A percentile compares a stretch with the other conserved stretches of the same genome.
phyloP scores from a whole-genome alignment of 2,888 invertebrate genomes.

The Drosophila testacea region DNA sequence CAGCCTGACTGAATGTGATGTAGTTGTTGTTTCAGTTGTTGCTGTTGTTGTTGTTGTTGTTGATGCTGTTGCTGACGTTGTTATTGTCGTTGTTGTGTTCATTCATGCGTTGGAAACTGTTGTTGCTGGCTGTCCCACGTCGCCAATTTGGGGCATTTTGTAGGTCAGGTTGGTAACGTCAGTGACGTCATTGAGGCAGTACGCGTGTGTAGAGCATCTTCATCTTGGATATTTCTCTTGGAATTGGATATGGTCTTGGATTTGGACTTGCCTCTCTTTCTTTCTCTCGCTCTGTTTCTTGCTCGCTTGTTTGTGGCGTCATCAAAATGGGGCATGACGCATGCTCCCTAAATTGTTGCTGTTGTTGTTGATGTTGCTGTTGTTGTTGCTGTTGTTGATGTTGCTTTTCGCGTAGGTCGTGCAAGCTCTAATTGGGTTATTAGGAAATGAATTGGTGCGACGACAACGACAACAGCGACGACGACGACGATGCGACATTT shows the following conservation, averaged over 20 bases:
- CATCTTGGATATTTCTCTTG: constrained; percentile 5
- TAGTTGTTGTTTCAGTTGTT: constrained; percentile 16
- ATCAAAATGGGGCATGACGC: constrained; percentile 58
- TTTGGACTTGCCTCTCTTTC: background rate
- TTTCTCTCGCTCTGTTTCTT: background rate
- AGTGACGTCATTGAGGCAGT: constrained; percentile 59
- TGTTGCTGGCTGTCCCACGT: constrained; percentile 17
- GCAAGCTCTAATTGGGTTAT: constrained; percentile 73
- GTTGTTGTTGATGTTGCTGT: constrained; percentile 4
- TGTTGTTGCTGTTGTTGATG: constrained; percentile 11
- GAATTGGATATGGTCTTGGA: background rate
- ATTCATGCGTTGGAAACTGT: background rate
- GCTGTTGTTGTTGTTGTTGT: constrained; percentile 21
- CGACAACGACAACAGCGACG: background rate
- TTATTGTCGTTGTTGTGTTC: background rate
- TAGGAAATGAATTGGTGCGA: constrained; percentile 68
- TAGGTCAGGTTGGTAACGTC: constrained; percentile 60
- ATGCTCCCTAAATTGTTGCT: constrained; percentile 30
- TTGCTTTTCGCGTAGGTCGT: constrained; percentile 46
- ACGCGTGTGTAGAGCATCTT: constrained; percentile 24
- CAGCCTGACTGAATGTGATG: constrained; percentile 20
- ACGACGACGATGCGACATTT: constrained; percentile 37
- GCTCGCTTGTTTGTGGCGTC: constrained; percentile 38
- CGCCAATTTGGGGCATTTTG: constrained; percentile 57
- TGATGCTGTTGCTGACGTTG: constrained; percentile 19